These are phyloP conservation scores for Arion vulgaris DNA, from an alignment of 1,140 invertebrate genomes.

Conservation along the genomic window DNA sequence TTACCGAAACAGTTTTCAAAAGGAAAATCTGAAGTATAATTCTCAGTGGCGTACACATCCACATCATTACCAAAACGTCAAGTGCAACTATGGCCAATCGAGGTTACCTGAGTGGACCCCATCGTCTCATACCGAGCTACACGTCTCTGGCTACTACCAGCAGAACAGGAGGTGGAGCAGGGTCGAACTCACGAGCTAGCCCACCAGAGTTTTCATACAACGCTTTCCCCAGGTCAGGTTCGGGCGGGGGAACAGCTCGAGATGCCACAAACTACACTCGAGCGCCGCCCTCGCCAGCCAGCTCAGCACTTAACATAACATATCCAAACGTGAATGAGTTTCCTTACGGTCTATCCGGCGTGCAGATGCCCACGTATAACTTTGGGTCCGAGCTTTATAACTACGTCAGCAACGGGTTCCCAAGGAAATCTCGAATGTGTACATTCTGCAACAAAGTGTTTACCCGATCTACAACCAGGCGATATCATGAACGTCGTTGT, in stretches of 20 bases:
- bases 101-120: slow-evolving; percentile 18
- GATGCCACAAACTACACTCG: slow-evolving; percentile 17
- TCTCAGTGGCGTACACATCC: not conserved
- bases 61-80: not conserved
- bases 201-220: slow-evolving; percentile 28
- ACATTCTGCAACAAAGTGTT: slow-evolving; percentile 67
- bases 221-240: slow-evolving; percentile 19
- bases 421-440: slow-evolving; percentile 67
- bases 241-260: not conserved
- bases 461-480: slow-evolving; percentile 66
- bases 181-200: not conserved
- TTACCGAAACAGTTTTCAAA: not conserved
- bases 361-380: slow-evolving; percentile 65
- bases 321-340: slow-evolving; percentile 48
- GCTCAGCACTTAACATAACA: not conserved
- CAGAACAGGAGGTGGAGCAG: not conserved
- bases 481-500: slow-evolving; percentile 68
- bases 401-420: slow-evolving; percentile 66
- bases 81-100: slow-evolving; percentile 22
- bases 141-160: not conserved
- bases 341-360: slow-evolving; percentile 66
- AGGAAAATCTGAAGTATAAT: not conserved
- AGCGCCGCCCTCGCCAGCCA: slow-evolving; percentile 24
- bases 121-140: slow-evolving; percentile 28
- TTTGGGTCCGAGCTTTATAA: slow-evolving; percentile 66